Conservation (phyloP, 2,113 vertebrate species). For the Pseudorectes ferrugineus region DNA sequence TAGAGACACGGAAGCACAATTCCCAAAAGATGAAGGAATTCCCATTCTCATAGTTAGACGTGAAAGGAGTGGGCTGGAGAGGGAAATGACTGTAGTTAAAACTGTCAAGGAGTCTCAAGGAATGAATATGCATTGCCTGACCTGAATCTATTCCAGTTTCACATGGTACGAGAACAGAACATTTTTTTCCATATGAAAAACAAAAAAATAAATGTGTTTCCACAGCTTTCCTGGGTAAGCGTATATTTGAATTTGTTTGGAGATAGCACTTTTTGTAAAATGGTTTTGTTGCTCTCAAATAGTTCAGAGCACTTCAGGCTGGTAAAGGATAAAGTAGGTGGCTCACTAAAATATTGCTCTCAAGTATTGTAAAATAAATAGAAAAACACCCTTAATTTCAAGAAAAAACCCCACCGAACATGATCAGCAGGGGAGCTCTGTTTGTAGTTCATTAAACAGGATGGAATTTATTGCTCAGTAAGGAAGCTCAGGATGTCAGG, state of each 20-base stretch:
- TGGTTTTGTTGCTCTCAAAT: neutral
- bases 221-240: neutral
- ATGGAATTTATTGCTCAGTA: neutral
- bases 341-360: neutral
- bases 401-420: neutral
- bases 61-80: conserved; percentile 42
- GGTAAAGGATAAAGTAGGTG: neutral
- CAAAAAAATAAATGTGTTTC: conserved; percentile 3
- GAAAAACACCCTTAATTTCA: neutral
- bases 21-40: conserved; percentile 17
- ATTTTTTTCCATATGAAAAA: conserved; percentile 23
- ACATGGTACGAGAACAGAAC: neutral
- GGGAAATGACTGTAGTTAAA: conserved; percentile 13
- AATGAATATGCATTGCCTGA: conserved; percentile 22
- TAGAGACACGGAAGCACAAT: neutral
- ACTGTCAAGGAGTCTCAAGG: conserved; percentile 17
- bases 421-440: neutral
- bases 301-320: neutral
- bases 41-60: neutral
- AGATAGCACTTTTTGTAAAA: neutral
- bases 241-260: neutral
- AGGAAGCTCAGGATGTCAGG: neutral
- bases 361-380: neutral
- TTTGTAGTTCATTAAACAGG: neutral
- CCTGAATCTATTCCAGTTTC: conserved; percentile 46